Evolutionary conservation across 2,888 invertebrate genomes (phyloP).

Genomic region (Ophioninae sp.): DNA sequence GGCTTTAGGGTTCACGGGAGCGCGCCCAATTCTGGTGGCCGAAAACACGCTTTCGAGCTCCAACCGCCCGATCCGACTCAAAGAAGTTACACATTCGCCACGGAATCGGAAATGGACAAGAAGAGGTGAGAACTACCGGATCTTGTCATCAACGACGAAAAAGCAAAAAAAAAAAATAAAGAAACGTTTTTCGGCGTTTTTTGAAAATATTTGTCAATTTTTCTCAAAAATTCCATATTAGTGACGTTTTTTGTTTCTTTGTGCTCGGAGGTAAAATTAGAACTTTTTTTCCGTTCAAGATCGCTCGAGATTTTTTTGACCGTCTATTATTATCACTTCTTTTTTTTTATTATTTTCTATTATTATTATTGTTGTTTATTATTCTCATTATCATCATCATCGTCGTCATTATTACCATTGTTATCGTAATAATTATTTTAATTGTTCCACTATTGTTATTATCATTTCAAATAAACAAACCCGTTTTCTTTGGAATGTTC

Average conservation of each 20-base stretch:
- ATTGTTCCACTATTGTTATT: not conserved
- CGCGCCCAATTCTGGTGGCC: slow-evolving; percentile 87
- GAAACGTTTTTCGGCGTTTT: no score
- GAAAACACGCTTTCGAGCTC: slow-evolving; percentile 95
- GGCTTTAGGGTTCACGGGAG: slow-evolving; percentile 95
- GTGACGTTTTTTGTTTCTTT: no score
- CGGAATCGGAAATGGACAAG: slow-evolving; percentile 96
- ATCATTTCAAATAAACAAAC: not conserved
- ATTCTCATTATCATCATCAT: no score
- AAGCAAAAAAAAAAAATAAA: slow-evolving; percentile 15
- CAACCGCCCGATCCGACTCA: slow-evolving; percentile 93
- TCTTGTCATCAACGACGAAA: not conserved
- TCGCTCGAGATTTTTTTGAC: no score
- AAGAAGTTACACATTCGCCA: slow-evolving; percentile 94
- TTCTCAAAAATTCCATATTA: no score
- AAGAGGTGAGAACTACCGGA: slow-evolving; percentile 86
- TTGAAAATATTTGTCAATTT: no score
- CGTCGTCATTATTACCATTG: not conserved
- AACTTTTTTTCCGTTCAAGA: no score
- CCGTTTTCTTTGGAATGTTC: slow-evolving; percentile 31
- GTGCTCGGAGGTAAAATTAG: no score
- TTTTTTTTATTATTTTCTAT: no score
- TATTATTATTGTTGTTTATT: no score
- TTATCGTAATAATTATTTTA: not conserved
- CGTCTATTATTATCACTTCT: no score